Conservation (phyloP, 2,113 vertebrate species). For the Rhinoptilus africanus region DNA sequence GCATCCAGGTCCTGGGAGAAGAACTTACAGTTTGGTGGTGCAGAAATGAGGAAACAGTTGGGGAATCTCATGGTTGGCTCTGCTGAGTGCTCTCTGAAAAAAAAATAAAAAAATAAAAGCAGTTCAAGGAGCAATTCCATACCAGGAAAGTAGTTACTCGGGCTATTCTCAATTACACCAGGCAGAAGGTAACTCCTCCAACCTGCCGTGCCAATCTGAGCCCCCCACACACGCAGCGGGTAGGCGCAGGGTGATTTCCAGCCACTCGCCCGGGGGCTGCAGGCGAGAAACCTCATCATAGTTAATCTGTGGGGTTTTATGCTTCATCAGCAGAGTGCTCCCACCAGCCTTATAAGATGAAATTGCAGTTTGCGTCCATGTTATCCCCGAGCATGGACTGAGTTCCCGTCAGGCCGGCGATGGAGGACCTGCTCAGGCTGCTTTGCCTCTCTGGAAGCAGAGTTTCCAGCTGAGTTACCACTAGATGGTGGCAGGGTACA, state of each 20-base stretch:
- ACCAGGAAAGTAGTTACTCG: neutral
- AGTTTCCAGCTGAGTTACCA: neutral
- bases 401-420: rapidly evolving
- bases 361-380: rapidly evolving
- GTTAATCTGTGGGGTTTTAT: rapidly evolving
- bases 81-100: neutral
- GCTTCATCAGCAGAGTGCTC: neutral
- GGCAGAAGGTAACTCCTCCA: neutral
- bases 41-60: neutral
- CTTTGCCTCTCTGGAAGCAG: neutral
- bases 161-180: neutral
- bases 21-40: neutral
- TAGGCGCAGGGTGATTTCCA: neutral
- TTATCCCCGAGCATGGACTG: neutral
- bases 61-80: rapidly evolving
- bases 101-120: too few relatives aligned
- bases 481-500: constrained; percentile 54
- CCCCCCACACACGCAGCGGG: rapidly evolving
- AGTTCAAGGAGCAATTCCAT: neutral
- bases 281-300: neutral
- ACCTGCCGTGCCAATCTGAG: rapidly evolving
- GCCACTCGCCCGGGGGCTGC: rapidly evolving
- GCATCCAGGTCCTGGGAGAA: neutral
- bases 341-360: rapidly evolving
- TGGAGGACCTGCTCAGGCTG: neutral